Base-by-base conservation (phyloP, 2,888 invertebrate species). In the Rotaria macrura region DNA sequence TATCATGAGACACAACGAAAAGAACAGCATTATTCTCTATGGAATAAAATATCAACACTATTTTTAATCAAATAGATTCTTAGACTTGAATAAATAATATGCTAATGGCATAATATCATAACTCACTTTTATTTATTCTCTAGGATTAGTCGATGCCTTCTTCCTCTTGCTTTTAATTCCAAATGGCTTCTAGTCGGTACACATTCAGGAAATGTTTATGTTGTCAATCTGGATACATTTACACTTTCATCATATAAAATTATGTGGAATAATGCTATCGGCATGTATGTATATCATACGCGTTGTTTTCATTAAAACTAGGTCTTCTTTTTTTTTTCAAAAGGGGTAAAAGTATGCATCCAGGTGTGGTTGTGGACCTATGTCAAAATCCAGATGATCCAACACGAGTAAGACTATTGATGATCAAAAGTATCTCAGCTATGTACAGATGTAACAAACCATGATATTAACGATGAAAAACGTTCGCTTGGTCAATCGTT, bases 201-300 rank as follows among this genome's bases (percentile, higher is more conserved):
- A 86, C 97, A 98, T 92, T 93, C 95, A 89, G 99, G 99, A 88
- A 99, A 99, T 93, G 95, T 98, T 89, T 97, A 99, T 92, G 94
- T 98, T 88, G 95, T 97, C 90, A 95, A 97, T 92, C 94, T 98
- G 89, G 97, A 97, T 92, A 94, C 94, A 89, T 99, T 99, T 93
- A 93, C 94, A 89, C 94, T 99, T 89, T 97, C 97, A 90, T 97
- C 97, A 88, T 99, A 99, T 93, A 94, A 97, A 92, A 96, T 99
- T 93, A 97, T 98, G 93, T 99, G 99, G 99, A 99, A 99, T 93
- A 99, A 99, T 93, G 96, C 97, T 89, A 98, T 99, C 92, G 99
- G 98, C 94, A 93, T 97, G 97, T 98, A 88, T 90, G 91, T 89
- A 43, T 79, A 4, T 43, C 1, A 12, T 20, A n/a, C n/a, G 43